A percentile compares a stretch with the other conserved stretches of the same genome.
phyloP scores from a whole-genome alignment of 37 sponge, comb jelly and placozoan genomes.

The Beroe ovata region DNA sequence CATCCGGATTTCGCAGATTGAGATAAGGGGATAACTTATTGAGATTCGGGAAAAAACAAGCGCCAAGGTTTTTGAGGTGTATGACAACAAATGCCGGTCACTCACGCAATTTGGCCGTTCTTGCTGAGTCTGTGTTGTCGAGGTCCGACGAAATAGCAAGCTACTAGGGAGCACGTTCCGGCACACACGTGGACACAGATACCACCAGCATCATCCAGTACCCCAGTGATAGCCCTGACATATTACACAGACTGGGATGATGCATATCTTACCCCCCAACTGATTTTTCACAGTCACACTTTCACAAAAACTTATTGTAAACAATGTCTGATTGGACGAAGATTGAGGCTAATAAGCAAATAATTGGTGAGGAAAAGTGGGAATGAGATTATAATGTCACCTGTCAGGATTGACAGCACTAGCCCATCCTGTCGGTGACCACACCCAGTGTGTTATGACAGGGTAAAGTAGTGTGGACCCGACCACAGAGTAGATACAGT shows the following conservation, averaged over 20 bases:
- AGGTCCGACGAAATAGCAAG: constrained; percentile 48
- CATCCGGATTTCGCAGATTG: too few species aligned
- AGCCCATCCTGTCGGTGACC: constrained; percentile 11
- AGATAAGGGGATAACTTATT: too few species aligned
- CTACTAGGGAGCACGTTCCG: constrained; percentile 18
- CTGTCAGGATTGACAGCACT: constrained; percentile 14
- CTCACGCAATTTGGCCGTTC: constrained; percentile 15
- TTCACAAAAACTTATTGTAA: too few species aligned
- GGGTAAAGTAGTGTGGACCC: constrained; percentile 21
- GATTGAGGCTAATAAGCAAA: too few species aligned
- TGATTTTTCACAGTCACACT: too few species aligned
- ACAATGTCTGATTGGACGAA: too few species aligned
- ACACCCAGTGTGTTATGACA: constrained; percentile 32
- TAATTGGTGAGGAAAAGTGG: too few species aligned
- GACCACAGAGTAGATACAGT: constrained; percentile 9
- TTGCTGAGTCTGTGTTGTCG: constrained; percentile 61
- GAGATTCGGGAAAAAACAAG: neutral
- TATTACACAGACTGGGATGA: too few species aligned
- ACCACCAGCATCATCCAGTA: constrained; percentile 50
- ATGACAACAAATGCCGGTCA: constrained; percentile 5
- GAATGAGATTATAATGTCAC: neutral
- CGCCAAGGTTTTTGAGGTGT: neutral
- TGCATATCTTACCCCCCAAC: too few species aligned
- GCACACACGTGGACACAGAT: constrained; percentile 50
- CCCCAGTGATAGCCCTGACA: constrained; percentile 21